Conservation (phyloP, 2,113 vertebrate species). For the Halcyon malimbica region DNA sequence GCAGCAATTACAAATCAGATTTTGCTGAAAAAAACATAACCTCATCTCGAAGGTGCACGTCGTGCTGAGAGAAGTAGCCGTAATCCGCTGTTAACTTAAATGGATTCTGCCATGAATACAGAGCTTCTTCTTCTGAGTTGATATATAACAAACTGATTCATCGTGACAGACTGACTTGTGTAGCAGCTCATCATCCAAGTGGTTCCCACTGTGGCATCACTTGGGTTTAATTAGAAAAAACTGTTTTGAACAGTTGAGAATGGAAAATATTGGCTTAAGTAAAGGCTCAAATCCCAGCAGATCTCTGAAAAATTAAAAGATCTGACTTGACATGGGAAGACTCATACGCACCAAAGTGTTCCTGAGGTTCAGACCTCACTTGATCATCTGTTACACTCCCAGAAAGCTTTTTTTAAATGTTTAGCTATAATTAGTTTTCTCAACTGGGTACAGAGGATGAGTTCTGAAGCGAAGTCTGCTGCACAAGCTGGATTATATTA, state of each 20-base stretch:
- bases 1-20: not conserved
- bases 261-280: conserved; percentile 8
- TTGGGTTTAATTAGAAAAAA: conserved; percentile 41
- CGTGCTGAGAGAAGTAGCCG: not conserved
- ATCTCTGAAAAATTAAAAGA: not conserved
- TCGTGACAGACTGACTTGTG: conserved; percentile 25
- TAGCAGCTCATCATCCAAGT: conserved; percentile 8
- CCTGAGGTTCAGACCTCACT: conserved; percentile 13
- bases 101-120: not conserved
- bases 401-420: conserved; percentile 4
- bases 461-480: not conserved
- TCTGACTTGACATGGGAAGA: not conserved
- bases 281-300: conserved; percentile 5
- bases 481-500: not conserved
- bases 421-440: conserved; percentile 29
- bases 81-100: not conserved
- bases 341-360: not conserved
- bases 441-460: not conserved
- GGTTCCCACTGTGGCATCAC: not conserved
- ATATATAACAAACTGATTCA: not conserved
- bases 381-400: not conserved
- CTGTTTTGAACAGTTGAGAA: not conserved
- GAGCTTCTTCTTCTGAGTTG: not conserved
- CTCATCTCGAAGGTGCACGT: not conserved
- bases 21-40: not conserved